phyloP scores from a whole-genome alignment of 2,113 vertebrate species.

The Chionis minor region DNA sequence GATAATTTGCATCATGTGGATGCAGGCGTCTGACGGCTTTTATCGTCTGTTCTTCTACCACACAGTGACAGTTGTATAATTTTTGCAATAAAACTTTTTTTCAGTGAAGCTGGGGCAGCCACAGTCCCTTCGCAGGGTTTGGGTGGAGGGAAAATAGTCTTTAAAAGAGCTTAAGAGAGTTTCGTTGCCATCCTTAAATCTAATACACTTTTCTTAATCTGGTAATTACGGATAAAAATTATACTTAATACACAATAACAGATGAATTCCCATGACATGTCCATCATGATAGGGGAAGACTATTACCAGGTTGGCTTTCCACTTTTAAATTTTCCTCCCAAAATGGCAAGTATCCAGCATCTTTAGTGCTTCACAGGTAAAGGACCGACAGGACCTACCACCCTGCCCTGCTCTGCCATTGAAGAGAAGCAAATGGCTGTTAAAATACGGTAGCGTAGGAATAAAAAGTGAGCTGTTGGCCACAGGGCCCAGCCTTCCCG shows the following conservation, averaged over 20 bases:
- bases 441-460: accelerated
- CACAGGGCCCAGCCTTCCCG: neutral
- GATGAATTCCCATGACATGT: neutral
- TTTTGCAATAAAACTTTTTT: constrained; percentile 74
- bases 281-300: accelerated
- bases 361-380: too few species aligned
- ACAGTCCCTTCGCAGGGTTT: neutral
- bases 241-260: neutral
- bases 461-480: neutral
- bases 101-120: neutral
- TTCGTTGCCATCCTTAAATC: neutral
- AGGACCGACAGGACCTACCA: neutral
- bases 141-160: too few species aligned
- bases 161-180: neutral
- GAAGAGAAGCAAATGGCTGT: neutral
- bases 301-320: neutral
- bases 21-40: constrained; percentile 48
- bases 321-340: neutral
- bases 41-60: constrained; percentile 20
- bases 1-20: constrained; percentile 41
- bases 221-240: neutral
- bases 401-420: neutral
- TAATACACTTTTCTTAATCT: neutral
- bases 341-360: neutral
- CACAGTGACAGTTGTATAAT: constrained; percentile 17